Evolutionary conservation across 2,113 vertebrate genomes (phyloP), one percentile per base, ranked within the genome.

Genomic region (Notiomystis cincta): DNA sequence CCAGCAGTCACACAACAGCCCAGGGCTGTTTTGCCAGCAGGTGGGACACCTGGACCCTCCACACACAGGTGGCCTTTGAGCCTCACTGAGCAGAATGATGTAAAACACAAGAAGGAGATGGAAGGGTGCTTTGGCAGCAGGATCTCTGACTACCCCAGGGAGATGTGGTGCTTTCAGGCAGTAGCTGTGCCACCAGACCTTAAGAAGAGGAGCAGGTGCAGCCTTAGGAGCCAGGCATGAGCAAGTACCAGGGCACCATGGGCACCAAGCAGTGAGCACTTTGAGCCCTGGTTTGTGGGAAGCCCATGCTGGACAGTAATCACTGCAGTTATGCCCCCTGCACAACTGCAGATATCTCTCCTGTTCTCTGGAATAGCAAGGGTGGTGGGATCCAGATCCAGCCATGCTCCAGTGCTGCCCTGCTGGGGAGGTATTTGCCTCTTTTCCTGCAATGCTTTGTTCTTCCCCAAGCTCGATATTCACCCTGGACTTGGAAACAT

Each of bases 251-350:
- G 23, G 27, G 60, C 51, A n/a, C 51, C 53, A 5, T 0, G 9
- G 31, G 31, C 73, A 81, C 31, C 45, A 27, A 3, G 1, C 44
- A 67, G 31, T 0, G 6, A 66, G 47, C 0, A 0, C 27, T 88
- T 71, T 40, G 53, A 67, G 7, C 27, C 25, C 60, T 15, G 23
- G 5, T 6, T 1, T 57, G n/a, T 22, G 31, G 40, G 58, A 31
- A 83, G 48, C 4, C 20, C 48, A 0, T 1, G 30, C 1, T 79
- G 51, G 70, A 27, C 61, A 79, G 31, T 1, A 9, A n/a, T n/a
- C 91, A 20, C 71, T 53, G 28, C 50, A 30, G 22, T 27, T 37
- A 7, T 23, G 13, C 51, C 11, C 47, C 33, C 23, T 54, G 47
- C 40, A n/a, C n/a, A 35, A 1, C n/a, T n/a, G n/a, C n/a, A n/a